These are phyloP conservation scores for Lymantria monacha DNA, from an alignment of 2,888 invertebrate species.

Conservation along the genomic window DNA sequence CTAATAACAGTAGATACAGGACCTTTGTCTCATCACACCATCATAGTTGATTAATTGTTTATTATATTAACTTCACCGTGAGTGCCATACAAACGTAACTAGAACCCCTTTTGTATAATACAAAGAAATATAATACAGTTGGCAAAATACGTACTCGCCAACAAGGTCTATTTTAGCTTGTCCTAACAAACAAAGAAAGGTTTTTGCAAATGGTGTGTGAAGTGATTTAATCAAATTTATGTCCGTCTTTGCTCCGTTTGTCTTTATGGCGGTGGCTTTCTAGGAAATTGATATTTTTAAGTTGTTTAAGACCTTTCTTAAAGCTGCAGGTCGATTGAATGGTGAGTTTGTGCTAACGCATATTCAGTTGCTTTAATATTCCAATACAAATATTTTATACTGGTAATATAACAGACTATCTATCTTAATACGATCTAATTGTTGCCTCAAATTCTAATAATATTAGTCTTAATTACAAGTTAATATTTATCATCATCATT, in stretches of 20 bases:
- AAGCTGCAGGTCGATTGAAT: slow-evolving; percentile 23
- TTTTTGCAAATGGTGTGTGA: slow-evolving; percentile 65
- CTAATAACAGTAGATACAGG: neutral
- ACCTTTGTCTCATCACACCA: slow-evolving; percentile 39
- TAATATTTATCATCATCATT: no score
- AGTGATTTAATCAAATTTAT: slow-evolving; percentile 66
- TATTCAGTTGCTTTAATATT: slow-evolving; percentile 5
- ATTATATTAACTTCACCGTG: slow-evolving; percentile 31
- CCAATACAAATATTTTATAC: no score
- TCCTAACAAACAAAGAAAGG: slow-evolving; percentile 40
- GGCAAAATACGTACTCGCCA: slow-evolving; percentile 14
- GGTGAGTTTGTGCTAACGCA: slow-evolving; percentile 18
- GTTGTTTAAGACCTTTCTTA: slow-evolving; percentile 29
- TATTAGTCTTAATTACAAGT: no score
- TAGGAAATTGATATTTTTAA: slow-evolving; percentile 44
- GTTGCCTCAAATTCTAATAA: no score
- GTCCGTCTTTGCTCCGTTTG: slow-evolving; percentile 49
- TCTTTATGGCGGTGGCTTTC: slow-evolving; percentile 43
- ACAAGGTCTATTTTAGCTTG: slow-evolving; percentile 38
- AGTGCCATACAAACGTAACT: slow-evolving; percentile 34
- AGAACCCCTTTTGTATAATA: slow-evolving; percentile 26
- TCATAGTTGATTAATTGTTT: slow-evolving; percentile 62
- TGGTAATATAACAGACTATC: no score
- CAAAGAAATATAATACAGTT: slow-evolving; percentile 27
- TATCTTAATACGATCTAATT: no score